A percentile compares a stretch with the other conserved stretches of the same genome.
Evolutionary conservation across 2,113 vertebrate species (phyloP).

Genomic region (Maccullochella peelii): DNA sequence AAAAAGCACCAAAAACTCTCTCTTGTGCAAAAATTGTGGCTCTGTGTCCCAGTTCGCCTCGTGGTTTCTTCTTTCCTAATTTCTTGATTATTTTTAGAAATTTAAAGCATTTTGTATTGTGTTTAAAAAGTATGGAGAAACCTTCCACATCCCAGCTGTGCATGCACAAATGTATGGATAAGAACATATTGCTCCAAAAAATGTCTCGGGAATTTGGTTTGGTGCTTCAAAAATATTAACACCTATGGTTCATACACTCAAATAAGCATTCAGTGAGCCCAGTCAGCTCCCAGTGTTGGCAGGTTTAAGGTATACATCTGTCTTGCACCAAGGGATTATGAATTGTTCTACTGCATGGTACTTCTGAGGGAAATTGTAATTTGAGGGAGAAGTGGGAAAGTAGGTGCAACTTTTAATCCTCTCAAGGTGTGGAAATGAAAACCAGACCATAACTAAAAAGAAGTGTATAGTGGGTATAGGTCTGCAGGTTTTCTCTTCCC

Average conservation of each 20-base stretch:
- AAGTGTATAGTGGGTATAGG: background rate
- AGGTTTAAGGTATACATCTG: slow-evolving; percentile 20
- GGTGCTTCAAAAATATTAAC: slow-evolving; percentile 13
- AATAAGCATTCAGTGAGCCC: background rate
- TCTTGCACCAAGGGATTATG: slow-evolving; percentile 5
- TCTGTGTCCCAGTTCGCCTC: background rate
- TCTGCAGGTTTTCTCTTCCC: slow-evolving; percentile 25
- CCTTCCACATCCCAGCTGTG: background rate
- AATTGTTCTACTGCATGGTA: slow-evolving; percentile 34
- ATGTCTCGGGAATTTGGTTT: background rate
- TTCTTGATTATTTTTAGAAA: background rate
- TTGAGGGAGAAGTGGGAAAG: slow-evolving; percentile 39
- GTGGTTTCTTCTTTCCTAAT: background rate
- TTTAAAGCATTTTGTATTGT: background rate
- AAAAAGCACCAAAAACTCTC: background rate
- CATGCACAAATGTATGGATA: background rate
- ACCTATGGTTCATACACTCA: slow-evolving; percentile 12
- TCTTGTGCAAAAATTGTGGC: background rate
- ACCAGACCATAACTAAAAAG: slow-evolving; percentile 68
- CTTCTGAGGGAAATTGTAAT: slow-evolving; percentile 48
- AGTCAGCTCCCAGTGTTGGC: background rate
- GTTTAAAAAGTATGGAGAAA: background rate
- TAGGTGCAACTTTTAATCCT: slow-evolving; percentile 57
- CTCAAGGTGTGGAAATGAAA: slow-evolving; percentile 72
- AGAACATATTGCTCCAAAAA: background rate